These are phyloP conservation scores for Drymonia ruficornis DNA, from an alignment of 2,888 invertebrate species.

Conservation along the genomic window DNA sequence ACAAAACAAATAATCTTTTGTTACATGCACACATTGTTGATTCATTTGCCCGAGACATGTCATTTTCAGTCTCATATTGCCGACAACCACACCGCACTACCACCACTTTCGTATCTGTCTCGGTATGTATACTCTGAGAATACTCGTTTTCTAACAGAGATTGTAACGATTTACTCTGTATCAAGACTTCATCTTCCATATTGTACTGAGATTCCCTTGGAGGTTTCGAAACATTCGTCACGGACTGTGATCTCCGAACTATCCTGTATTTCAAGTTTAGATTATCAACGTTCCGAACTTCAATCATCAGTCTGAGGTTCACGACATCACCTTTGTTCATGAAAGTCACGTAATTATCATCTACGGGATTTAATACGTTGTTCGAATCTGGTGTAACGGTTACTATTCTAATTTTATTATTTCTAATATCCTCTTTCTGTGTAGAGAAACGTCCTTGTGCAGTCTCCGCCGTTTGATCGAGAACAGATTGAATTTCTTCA, in stretches of 20 bases:
- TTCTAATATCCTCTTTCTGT: neutral
- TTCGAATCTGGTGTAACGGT: constrained; percentile 7
- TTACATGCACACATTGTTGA: constrained; percentile 20
- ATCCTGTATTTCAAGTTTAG: constrained; percentile 17
- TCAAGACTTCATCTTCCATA: constrained; percentile 31
- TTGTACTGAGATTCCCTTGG: constrained; percentile 49
- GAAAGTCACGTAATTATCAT: constrained; percentile 36
- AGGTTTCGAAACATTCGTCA: constrained; percentile 27
- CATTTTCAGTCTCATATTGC: constrained; percentile 20
- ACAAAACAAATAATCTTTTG: constrained; percentile 38
- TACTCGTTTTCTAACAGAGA: constrained; percentile 27
- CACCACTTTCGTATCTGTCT: constrained; percentile 34
- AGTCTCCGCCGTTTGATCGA: neutral
- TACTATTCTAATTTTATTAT: constrained; percentile 10
- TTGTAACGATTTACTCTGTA: constrained; percentile 36
- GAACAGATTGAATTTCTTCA: constrained; percentile 5
- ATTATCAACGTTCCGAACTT: constrained; percentile 44
- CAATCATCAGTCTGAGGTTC: constrained; percentile 59
- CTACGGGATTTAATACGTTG: constrained; percentile 13
- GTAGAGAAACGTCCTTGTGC: neutral
- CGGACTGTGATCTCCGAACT: constrained; percentile 16
- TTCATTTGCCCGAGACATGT: constrained; percentile 8
- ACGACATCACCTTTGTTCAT: constrained; percentile 51
- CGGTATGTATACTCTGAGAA: constrained; percentile 15
- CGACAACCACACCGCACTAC: constrained; percentile 46